Base-by-base conservation (phyloP, 1,140 invertebrate genomes). In the Rhyzopertha dominica region DNA sequence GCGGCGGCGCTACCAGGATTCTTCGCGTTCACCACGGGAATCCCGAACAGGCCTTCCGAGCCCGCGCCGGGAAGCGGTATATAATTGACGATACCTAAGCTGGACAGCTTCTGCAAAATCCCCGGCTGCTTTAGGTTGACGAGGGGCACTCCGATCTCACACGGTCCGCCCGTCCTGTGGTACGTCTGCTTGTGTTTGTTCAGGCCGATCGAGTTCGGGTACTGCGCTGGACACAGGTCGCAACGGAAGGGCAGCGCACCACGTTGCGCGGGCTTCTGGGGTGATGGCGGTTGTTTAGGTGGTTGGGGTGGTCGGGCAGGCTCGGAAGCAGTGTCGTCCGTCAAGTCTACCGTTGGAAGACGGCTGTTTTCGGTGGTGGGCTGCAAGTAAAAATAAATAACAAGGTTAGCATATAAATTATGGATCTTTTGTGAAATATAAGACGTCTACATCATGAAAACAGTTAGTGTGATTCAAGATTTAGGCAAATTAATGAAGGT, bases 1-100 rank as follows among this genome's bases (percentile, higher is more conserved):
- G 76, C 75, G 35, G 74, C 72, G 42, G 83, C 67, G 61, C 78
- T 78, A 43, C 75, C 71, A 4, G 79, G 75, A 56, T 81, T 82
- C 41, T 78, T 79, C 12, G 80, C 74, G 9, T 78, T 80, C 32
- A 86, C 74, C n/a, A 87, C 79, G 1, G 84, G 84, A 30, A 87
- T 68, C 10, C 79, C 82, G 47, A 82, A 85, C 26, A 76, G 77
- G 7, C 82, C 80, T 26, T 76, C 76, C 0, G 73, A 41, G 75
- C 73, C 43, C 77, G 76, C 8, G 80, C 61, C 58, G 80, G 79
- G 80, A 32, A 86, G 63, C 2, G 83, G 82, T 51, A 87, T 82
- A 61, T 81, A 85, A 66, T 78, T 81, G 48, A 78, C 77, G 49
- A 87, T 83, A 30, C 85, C 85, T 43, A 86, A 67, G 61, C 64